phyloP scores from a whole-genome alignment of 1,140 invertebrate species.

The Drosophila kikkawai region DNA sequence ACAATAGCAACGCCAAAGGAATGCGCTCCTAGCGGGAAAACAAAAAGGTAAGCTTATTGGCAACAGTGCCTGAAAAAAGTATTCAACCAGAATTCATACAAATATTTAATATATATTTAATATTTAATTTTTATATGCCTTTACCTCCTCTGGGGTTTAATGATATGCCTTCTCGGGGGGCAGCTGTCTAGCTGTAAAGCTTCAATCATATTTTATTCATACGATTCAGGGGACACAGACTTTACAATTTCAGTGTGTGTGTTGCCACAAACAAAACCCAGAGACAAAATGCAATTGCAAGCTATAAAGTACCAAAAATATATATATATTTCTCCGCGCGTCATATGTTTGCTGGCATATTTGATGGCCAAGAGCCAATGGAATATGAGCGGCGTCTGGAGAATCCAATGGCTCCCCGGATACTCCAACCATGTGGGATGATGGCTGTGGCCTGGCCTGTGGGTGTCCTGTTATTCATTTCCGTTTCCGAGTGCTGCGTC shows the following conservation, averaged over 20 bases:
- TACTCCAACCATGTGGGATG: slow-evolving; percentile 8
- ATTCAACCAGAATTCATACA: background rate
- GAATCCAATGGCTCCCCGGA: background rate
- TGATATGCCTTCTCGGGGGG: slow-evolving; percentile 3
- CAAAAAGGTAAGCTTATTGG: slow-evolving; percentile 65
- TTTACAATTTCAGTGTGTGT: slow-evolving; percentile 18
- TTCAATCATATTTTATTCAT: slow-evolving; percentile 13
- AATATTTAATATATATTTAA: background rate
- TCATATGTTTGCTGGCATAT: slow-evolving; percentile 21
- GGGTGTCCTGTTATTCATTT: slow-evolving; percentile 73
- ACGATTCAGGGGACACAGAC: slow-evolving; percentile 4
- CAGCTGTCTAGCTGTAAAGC: background rate
- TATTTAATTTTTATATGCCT: background rate
- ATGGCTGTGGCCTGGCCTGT: slow-evolving; percentile 42
- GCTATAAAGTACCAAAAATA: slow-evolving; percentile 24
- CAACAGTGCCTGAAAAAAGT: slow-evolving; percentile 16
- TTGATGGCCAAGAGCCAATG: slow-evolving; percentile 29
- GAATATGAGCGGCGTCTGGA: background rate
- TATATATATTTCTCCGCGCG: slow-evolving; percentile 11
- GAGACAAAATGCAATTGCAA: slow-evolving; percentile 27
- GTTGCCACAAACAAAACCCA: slow-evolving; percentile 5
- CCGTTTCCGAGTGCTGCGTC: slow-evolving; percentile 71
- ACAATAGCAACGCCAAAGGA: slow-evolving; percentile 23
- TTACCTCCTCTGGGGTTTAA: background rate
- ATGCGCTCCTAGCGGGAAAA: slow-evolving; percentile 58